These are phyloP conservation scores for Mesoclemmys tuberculata DNA, from an alignment of 2,113 vertebrate species.

Conservation along the genomic window DNA sequence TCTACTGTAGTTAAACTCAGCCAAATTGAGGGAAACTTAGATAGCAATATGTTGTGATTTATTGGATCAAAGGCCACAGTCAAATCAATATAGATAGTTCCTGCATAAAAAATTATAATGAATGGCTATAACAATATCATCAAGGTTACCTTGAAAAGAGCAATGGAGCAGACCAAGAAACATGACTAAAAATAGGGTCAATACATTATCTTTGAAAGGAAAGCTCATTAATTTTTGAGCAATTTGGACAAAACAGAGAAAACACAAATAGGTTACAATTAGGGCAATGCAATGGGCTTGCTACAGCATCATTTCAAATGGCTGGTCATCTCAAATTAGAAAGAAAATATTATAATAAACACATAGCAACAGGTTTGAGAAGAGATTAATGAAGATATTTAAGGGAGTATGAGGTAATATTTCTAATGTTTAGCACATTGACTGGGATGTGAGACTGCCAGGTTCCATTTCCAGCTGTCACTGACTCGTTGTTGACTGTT, in stretches of 20 bases:
- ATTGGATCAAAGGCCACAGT: conserved; percentile 76
- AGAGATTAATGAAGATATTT: neutral
- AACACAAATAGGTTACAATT: conserved; percentile 60
- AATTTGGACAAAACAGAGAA: conserved; percentile 52
- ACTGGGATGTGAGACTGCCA: neutral
- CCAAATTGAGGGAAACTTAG: conserved; percentile 74
- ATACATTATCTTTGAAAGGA: conserved; percentile 54
- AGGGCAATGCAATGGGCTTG: conserved; percentile 41
- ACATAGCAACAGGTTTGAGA: conserved; percentile 29
- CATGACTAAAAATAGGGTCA: conserved; percentile 71
- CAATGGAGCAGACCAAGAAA: conserved; percentile 52
- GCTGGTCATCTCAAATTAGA: conserved; percentile 18
- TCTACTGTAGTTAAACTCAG: conserved; percentile 75
- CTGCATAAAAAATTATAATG: conserved; percentile 74
- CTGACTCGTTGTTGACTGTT: neutral
- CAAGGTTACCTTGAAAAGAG: conserved; percentile 82
- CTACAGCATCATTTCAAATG: conserved; percentile 27
- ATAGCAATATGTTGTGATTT: conserved; percentile 79
- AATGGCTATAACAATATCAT: conserved; percentile 73
- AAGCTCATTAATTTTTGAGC: conserved; percentile 55
- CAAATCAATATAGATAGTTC: conserved; percentile 78
- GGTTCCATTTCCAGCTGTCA: neutral
- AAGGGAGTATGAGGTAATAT: neutral
- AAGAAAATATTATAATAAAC: conserved; percentile 13
- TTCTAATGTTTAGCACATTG: neutral